A percentile compares a stretch with the other conserved stretches of the same genome.
Conservation (phyloP, 1,140 invertebrate species). For the Drosophila carrolli region DNA sequence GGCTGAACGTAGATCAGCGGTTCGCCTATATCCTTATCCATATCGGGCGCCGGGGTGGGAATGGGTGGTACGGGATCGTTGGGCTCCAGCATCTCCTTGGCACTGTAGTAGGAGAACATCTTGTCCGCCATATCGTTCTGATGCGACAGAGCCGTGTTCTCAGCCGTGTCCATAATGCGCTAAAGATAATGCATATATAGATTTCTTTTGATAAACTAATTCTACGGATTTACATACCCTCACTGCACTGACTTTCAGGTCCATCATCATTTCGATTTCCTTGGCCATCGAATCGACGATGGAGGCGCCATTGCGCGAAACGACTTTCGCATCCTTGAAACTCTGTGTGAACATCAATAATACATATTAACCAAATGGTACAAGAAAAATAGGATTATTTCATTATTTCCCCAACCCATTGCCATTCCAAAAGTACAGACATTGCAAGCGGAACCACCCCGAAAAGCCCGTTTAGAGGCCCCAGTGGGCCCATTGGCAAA, state of each 20-base stretch:
- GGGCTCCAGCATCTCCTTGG: constrained; percentile 88
- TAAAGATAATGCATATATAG: constrained; percentile 51
- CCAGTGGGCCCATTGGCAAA: constrained; percentile 26
- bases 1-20: constrained; percentile 86
- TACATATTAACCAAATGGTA: neutral
- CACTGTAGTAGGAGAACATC: constrained; percentile 89
- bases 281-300: constrained; percentile 91
- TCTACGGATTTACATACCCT: constrained; percentile 85
- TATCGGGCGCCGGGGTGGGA: constrained; percentile 82
- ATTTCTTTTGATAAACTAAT: neutral
- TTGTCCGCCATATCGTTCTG: constrained; percentile 87
- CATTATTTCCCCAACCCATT: constrained; percentile 1
- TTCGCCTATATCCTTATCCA: constrained; percentile 86
- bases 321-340: constrained; percentile 90
- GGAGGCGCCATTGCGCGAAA: constrained; percentile 88
- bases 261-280: constrained; percentile 93
- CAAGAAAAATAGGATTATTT: neutral
- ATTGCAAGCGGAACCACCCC: constrained; percentile 9
- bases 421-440: neutral
- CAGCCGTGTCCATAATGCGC: constrained; percentile 93
- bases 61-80: constrained; percentile 84
- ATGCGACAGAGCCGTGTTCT: constrained; percentile 89
- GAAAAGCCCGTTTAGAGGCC: constrained; percentile 23
- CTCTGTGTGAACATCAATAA: constrained; percentile 85
- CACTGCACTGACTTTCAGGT: constrained; percentile 93